These are phyloP conservation scores for Synanceia verrucosa DNA, from an alignment of 2,797 vertebrate genomes.

Conservation along the genomic window DNA sequence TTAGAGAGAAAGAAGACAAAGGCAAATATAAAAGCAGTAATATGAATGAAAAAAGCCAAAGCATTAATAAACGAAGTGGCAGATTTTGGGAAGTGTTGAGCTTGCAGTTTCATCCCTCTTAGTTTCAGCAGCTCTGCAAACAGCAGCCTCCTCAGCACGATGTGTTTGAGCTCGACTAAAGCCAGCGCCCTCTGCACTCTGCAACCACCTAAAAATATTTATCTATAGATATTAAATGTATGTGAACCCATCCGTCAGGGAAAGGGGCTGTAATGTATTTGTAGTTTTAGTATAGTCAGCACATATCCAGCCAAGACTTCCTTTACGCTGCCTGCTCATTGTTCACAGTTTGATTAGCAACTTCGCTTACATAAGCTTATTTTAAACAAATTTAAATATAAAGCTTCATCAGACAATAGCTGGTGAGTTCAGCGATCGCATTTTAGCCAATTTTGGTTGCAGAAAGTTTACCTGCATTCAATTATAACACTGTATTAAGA, in stretches of 20 bases:
- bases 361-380: too few relatives aligned
- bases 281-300: too few relatives aligned
- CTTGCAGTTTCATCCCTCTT: constrained; percentile 1
- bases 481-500: too few relatives aligned
- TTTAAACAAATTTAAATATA: too few relatives aligned
- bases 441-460: too few relatives aligned
- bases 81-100: constrained; percentile 9
- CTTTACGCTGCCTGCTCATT: too few relatives aligned
- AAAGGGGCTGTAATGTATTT: too few relatives aligned
- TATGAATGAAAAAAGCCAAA: not conserved
- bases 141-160: not conserved
- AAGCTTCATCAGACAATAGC: too few relatives aligned
- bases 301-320: too few relatives aligned
- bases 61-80: constrained; percentile 19
- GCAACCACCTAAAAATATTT: rapidly evolving
- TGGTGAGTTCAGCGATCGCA: too few relatives aligned
- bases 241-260: not conserved
- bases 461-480: too few relatives aligned
- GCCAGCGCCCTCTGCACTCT: not conserved
- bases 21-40: not conserved
- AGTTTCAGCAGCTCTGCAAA: constrained; percentile 26
- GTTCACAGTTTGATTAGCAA: too few relatives aligned
- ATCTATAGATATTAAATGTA: not conserved
- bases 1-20: not conserved
- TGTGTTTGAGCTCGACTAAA: not conserved